Base-by-base conservation (phyloP, 2,113 vertebrate genomes). In the Galeopterus variegatus region DNA sequence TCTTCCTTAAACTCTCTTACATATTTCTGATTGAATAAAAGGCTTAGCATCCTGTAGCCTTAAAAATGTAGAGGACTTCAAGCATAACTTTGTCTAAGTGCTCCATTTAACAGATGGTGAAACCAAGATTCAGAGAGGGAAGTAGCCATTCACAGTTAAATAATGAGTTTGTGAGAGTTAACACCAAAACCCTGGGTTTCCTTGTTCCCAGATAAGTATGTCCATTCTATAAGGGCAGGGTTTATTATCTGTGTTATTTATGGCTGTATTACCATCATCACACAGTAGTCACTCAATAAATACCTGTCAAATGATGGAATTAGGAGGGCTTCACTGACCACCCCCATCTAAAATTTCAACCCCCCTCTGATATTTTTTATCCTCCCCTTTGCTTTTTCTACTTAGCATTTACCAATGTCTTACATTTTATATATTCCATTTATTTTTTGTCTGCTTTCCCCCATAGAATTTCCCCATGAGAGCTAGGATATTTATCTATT, bases 231-330 rank as follows among this genome's bases (percentile, higher is more conserved):
- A 91, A 58, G 21, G 26, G 10, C 3, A 80, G 23, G 5, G 13
- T 58, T 88, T 70, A 81, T 84, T 70, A 64, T 62, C 50, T 83
- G 64, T 91, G 75, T 58, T 90, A 91, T 75, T 83, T 54, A 65
- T 73, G 18, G 33, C 10, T 81, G 15, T 64, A 73, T 69, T 15
- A 87, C 12, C 48, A 93, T 88, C 48, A 91, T 92, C 24, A 88
- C 17, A 88, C 8, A 95, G 8, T 60, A 87, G 72, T 88, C 6
- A 82, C n/a, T 88, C 52, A 81, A 60, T 52, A 95, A 79, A 36
- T 80, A 91, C 54, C 54, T 87, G 50, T 26, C 11, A 96, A 94
- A 77, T 95, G 56, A 90, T 75, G 21, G 62, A 88, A 89, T 6
- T 64, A 10, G 31, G 54, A 96, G 67, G 6, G 1, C 3, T 80